Evolutionary conservation across 2,113 vertebrate genomes (phyloP).

Genomic region (Globicephala melas): DNA sequence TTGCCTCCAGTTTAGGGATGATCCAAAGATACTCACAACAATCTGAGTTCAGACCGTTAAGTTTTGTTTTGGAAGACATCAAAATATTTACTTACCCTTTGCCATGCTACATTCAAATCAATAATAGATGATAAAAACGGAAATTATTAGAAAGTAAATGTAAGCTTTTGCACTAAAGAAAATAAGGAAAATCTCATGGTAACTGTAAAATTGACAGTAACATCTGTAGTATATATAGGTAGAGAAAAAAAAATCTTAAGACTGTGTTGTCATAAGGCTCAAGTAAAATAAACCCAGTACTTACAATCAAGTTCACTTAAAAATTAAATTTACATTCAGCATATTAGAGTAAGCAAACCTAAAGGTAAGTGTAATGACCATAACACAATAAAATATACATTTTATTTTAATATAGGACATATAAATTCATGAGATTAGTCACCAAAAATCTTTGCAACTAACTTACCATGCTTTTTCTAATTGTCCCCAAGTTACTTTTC

Average conservation of each 20-base stretch:
- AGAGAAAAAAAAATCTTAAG: not conserved
- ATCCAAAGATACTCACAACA: not conserved
- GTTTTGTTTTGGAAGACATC: not conserved
- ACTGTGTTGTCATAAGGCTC: not conserved
- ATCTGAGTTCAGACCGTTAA: not conserved
- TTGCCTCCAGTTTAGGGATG: not conserved
- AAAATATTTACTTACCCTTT: not conserved
- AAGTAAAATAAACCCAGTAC: not conserved
- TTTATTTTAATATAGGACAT: not conserved
- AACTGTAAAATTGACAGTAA: not conserved
- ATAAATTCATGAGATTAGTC: not conserved
- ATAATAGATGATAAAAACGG: not conserved
- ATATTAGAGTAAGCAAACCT: not conserved
- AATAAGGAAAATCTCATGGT: not conserved
- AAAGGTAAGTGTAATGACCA: not conserved
- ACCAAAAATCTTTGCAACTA: not conserved
- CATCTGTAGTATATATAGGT: not conserved
- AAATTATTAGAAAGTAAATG: not conserved
- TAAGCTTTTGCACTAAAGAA: not conserved
- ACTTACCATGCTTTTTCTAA: not conserved
- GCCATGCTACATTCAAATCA: not conserved
- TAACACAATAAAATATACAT: not conserved
- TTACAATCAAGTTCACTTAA: slow-evolving; percentile 1
- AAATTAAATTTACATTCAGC: not conserved
- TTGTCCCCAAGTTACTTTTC: not conserved